Evolutionary conservation across 2,888 invertebrate genomes (phyloP).

Genomic region (Rotaria sp.): DNA sequence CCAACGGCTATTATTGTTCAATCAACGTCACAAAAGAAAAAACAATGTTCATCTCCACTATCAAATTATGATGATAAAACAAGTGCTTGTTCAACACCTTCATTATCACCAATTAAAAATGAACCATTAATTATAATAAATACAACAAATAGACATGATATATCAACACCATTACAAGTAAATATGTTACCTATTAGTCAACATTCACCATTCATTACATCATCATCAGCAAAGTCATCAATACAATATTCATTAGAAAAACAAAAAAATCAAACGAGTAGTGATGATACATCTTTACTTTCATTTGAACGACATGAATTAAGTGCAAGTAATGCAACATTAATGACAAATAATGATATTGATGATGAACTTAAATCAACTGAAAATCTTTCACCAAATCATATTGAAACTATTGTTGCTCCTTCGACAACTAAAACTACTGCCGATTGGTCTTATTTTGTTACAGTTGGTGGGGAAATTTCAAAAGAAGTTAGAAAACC

Average conservation of each 20-base stretch:
- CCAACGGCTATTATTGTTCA: not conserved
- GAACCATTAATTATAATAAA: not conserved
- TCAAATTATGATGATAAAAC: not conserved
- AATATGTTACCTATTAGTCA: not conserved
- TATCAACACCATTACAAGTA: not conserved
- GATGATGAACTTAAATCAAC: not conserved
- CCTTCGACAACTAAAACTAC: not conserved
- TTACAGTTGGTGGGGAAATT: not conserved
- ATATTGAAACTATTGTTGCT: not conserved
- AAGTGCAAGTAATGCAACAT: not conserved
- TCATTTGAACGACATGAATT: constrained; percentile 20
- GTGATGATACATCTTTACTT: not conserved
- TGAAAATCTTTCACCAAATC: not conserved
- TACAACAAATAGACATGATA: not conserved
- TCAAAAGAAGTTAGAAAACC: not conserved
- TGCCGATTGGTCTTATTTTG: constrained; percentile 16
- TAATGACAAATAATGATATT: not conserved
- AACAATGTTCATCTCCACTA: not conserved
- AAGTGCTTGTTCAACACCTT: constrained; percentile 19
- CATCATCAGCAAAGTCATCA: not conserved
- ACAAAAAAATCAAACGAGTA: not conserved
- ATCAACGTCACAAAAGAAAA: constrained; percentile 9
- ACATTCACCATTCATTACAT: not conserved
- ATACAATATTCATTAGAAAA: not conserved
- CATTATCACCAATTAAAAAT: constrained; percentile 18